A percentile compares a stretch with the other conserved stretches of the same genome.
Evolutionary conservation across 2,797 vertebrate species (phyloP).

Genomic region (Gymnopithys bicolor): DNA sequence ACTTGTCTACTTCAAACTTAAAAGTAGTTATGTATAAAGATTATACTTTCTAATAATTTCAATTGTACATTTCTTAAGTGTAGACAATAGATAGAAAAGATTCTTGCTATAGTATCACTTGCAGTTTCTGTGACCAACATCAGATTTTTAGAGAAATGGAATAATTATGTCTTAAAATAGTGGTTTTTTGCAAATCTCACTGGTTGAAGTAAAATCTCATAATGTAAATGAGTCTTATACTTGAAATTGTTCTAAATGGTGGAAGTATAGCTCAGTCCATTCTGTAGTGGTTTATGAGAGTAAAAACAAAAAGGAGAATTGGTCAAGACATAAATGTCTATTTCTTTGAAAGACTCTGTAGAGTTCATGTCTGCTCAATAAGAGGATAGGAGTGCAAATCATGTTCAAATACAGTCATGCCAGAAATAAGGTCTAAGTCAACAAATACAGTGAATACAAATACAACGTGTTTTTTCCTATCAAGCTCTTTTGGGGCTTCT

Average conservation of each 20-base stretch:
- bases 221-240: not conserved
- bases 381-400: not conserved
- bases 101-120: not conserved
- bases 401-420: not conserved
- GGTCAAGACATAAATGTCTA: not conserved
- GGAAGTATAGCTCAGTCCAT: not conserved
- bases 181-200: not conserved
- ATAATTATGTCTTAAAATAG: not conserved
- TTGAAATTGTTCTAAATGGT: not conserved
- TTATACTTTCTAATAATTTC: not conserved
- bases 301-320: not conserved
- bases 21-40: not conserved
- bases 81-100: not conserved
- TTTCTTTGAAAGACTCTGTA: not conserved
- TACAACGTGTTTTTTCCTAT: not conserved
- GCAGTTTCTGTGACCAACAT: not conserved
- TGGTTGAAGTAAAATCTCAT: not conserved
- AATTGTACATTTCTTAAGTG: not conserved
- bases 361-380: not conserved
- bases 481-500: not conserved
- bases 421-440: not conserved
- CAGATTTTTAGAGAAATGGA: not conserved
- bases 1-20: not conserved
- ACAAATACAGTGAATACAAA: not conserved
- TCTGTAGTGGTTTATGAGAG: not conserved